A percentile compares a stretch with the other conserved stretches of the same genome.
phyloP scores from a whole-genome alignment of 2,113 vertebrate species.

The Vireo altiloquus region DNA sequence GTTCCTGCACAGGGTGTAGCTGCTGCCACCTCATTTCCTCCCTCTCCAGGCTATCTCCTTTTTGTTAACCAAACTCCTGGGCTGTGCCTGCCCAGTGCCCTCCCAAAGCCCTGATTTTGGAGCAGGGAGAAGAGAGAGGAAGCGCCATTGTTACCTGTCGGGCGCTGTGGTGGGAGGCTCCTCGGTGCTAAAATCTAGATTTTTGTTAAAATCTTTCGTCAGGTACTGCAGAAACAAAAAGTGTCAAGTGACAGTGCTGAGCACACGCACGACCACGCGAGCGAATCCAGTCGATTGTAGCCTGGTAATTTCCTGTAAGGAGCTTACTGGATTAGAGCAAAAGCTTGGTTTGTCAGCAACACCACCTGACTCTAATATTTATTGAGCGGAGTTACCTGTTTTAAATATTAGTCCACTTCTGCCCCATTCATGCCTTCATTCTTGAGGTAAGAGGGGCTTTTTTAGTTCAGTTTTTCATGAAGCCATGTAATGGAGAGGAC shows the following conservation, averaged over 20 bases:
- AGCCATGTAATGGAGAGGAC: not conserved
- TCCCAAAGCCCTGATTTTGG: not conserved
- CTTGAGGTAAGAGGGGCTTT: not conserved
- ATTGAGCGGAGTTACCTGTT: slow-evolving; percentile 36
- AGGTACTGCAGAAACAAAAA: not conserved
- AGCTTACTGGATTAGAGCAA: slow-evolving; percentile 68
- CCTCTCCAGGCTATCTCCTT: not conserved
- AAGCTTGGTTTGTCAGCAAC: slow-evolving; percentile 53
- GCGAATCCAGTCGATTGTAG: not conserved
- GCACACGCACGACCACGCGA: not conserved
- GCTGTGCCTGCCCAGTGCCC: not conserved
- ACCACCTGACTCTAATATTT: slow-evolving; percentile 40
- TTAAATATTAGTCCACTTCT: slow-evolving; percentile 22
- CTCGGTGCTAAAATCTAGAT: not conserved
- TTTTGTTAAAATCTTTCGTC: not conserved
- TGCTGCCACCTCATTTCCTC: not conserved
- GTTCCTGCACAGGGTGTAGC: not conserved
- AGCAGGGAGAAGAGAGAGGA: not conserved
- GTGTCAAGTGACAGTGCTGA: not conserved
- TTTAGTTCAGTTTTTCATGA: not conserved
- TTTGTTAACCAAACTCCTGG: not conserved
- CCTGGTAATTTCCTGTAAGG: slow-evolving; percentile 63
- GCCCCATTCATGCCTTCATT: not conserved
- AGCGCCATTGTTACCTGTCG: accelerated
- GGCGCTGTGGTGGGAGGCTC: not conserved